A percentile compares a stretch with the other conserved stretches of the same genome.
phyloP scores from a whole-genome alignment of 2,797 vertebrate species.

The Sylvia borin region DNA sequence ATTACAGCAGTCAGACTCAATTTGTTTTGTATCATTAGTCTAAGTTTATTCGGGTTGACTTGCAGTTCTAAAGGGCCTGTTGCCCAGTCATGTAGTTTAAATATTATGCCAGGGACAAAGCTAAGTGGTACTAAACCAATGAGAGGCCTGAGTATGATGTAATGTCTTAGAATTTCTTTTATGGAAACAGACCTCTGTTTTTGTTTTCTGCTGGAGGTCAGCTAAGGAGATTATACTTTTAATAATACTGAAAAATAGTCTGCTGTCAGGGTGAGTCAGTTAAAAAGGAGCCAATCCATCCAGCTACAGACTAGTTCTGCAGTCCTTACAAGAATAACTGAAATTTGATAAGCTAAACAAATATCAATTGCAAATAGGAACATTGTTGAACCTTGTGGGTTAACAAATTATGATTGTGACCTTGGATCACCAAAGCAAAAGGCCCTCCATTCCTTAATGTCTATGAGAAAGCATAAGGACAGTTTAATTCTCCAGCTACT shows the following conservation, averaged over 20 bases:
- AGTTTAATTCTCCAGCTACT: neutral
- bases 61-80: neutral
- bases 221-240: neutral
- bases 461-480: neutral
- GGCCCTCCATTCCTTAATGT: neutral
- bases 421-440: neutral
- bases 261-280: neutral
- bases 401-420: neutral
- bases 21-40: neutral
- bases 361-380: neutral
- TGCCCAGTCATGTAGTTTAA: neutral
- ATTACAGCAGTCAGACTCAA: neutral
- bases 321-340: neutral
- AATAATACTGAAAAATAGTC: neutral
- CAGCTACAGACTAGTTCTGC: neutral
- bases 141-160: neutral
- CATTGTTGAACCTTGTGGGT: neutral
- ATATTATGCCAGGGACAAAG: neutral
- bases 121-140: neutral
- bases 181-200: neutral
- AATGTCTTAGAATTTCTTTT: neutral
- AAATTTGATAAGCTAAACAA: neutral
- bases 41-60: constrained; percentile 5
- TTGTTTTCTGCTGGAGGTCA: neutral
- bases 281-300: neutral